Percentiles rank a stretch among this genome's conserved stretches.
These are phyloP conservation scores for Montipora efflorescens DNA, from an alignment of 64 coral and sea anemone genomes.

Conservation along the genomic window DNA sequence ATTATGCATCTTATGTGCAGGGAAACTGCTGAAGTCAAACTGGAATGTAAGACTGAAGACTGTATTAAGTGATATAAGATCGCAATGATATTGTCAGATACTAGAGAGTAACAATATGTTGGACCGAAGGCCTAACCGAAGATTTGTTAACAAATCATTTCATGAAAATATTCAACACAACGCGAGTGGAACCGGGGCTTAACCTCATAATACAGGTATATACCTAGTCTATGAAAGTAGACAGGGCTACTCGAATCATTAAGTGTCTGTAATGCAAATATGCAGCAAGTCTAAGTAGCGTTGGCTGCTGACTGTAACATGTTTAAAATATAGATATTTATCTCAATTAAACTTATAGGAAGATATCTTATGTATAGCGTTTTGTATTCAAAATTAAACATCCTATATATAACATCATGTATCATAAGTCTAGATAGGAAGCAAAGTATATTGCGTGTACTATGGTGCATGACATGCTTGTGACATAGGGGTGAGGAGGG, in stretches of 20 bases:
- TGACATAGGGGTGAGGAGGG: neutral
- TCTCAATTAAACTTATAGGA: neutral
- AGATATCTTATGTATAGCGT: neutral
- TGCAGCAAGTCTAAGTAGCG: too few species aligned
- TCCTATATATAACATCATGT: too few species aligned
- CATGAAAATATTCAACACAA: too few species aligned
- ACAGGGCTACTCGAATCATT: too few species aligned
- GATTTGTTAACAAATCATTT: too few species aligned
- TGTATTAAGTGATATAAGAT: neutral
- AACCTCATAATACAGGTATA: too few species aligned
- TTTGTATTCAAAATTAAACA: too few species aligned
- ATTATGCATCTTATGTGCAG: neutral
- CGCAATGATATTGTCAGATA: neutral
- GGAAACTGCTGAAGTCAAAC: neutral
- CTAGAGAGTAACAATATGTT: neutral
- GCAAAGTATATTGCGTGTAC: neutral
- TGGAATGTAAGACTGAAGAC: neutral
- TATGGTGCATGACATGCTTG: conserved; percentile 3
- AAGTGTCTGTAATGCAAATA: too few species aligned
- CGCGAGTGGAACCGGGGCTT: too few species aligned
- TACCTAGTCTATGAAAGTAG: too few species aligned
- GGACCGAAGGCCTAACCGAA: neutral
- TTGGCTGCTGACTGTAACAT: too few species aligned
- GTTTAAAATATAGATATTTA: neutral
- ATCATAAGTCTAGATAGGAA: too few species aligned